These are phyloP conservation scores for Stenchaetothrips biformis DNA, from an alignment of 2,888 invertebrate genomes.

Conservation along the genomic window DNA sequence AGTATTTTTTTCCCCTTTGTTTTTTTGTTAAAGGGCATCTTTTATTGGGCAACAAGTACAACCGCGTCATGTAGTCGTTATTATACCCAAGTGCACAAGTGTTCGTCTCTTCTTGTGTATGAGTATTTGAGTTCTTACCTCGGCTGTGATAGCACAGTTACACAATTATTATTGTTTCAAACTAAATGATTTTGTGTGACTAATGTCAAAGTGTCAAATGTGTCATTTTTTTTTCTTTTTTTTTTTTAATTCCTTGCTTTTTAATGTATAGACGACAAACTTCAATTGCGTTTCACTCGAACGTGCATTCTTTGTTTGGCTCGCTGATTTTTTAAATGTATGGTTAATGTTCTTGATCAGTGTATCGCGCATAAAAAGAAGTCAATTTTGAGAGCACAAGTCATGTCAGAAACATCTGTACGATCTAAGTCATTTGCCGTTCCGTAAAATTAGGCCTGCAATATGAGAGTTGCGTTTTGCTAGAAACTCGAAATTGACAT, in stretches of 20 bases:
- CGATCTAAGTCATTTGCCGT: slow-evolving; percentile 11
- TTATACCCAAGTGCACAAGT: too few relatives aligned
- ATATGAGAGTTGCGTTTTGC: not conserved
- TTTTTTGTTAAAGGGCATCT: too few relatives aligned
- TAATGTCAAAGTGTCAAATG: not conserved
- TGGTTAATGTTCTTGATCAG: not conserved
- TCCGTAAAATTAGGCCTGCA: not conserved
- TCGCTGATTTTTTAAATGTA: not conserved
- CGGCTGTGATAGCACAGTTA: slow-evolving; percentile 20
- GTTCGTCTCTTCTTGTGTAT: not conserved
- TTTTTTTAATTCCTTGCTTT: not conserved
- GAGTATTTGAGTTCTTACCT: slow-evolving; percentile 21
- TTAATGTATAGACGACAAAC: not conserved
- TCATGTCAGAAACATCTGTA: slow-evolving; percentile 2
- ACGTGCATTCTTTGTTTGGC: not conserved
- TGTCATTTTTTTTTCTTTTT: not conserved
- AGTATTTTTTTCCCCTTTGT: too few relatives aligned
- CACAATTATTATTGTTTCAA: slow-evolving; percentile 7
- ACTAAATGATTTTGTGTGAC: slow-evolving; percentile 14
- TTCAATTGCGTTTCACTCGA: not conserved
- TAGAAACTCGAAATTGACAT: not conserved
- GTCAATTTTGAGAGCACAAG: slow-evolving; percentile 19
- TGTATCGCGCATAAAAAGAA: not conserved
- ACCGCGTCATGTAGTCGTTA: too few relatives aligned
- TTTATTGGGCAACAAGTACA: too few relatives aligned